Percentiles rank a stretch among this genome's conserved stretches.
These are phyloP conservation scores for Pteropus alecto DNA, from an alignment of 2,113 vertebrate genomes.

Conservation along the genomic window DNA sequence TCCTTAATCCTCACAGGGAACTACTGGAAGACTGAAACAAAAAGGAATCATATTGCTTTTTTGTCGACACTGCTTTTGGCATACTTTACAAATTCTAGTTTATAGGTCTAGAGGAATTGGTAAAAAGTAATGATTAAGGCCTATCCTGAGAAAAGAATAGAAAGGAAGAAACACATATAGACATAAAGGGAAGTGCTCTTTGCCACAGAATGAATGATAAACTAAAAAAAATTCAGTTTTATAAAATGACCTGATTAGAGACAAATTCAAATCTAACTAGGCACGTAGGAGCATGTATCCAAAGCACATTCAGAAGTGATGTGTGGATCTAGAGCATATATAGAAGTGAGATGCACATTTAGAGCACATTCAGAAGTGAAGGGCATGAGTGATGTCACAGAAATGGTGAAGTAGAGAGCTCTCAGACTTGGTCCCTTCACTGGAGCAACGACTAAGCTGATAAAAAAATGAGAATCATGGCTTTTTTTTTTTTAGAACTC, in stretches of 20 bases:
- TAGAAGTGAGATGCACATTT: not conserved
- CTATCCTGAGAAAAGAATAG: not conserved
- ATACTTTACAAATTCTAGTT: not conserved
- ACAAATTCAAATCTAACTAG: not conserved
- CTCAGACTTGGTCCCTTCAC: not conserved
- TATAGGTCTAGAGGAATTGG: not conserved
- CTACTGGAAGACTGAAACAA: not conserved
- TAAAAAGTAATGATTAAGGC: not conserved
- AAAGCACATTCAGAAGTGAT: not conserved
- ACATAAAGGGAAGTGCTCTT: not conserved
- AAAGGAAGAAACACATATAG: not conserved
- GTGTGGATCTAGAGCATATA: not conserved
- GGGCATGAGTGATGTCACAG: not conserved
- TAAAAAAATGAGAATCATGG: not conserved
- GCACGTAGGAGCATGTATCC: too few species aligned
- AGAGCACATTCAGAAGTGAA: not conserved
- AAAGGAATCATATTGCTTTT: not conserved
- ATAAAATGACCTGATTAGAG: not conserved
- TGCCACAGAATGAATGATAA: not conserved
- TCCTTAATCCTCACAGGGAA: constrained; percentile 42
- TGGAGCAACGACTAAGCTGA: not conserved
- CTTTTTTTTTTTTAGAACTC: not conserved
- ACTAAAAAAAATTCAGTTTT: not conserved
- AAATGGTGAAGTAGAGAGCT: not conserved
- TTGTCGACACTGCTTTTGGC: not conserved